phyloP scores from a whole-genome alignment of 2,113 vertebrate species.

The Diadophis punctatus region DNA sequence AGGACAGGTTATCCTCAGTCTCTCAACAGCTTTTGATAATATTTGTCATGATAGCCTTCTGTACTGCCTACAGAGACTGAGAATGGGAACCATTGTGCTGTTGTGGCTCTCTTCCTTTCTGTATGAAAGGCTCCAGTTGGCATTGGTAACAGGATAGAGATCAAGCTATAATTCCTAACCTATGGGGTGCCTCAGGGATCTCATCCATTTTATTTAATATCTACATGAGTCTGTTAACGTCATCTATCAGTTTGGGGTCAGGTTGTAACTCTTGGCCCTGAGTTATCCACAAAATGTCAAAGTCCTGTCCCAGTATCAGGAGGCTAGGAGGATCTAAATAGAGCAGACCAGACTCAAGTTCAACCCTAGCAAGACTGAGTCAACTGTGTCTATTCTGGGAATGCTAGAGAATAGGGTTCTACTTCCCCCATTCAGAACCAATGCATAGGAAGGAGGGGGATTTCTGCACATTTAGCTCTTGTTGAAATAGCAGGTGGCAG shows the following conservation, averaged over 20 bases:
- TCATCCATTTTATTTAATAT: not conserved
- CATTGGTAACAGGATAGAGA: not conserved
- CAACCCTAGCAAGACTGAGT: not conserved
- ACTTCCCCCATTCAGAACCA: not conserved
- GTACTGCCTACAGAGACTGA: not conserved
- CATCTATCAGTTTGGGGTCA: not conserved
- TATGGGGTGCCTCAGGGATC: not conserved
- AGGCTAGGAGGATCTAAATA: not conserved
- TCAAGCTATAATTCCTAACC: not conserved
- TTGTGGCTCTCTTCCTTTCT: not conserved
- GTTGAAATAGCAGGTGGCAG: not conserved
- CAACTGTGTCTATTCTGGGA: not conserved
- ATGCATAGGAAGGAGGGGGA: not conserved
- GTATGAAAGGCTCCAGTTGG: not conserved
- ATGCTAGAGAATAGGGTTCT: not conserved
- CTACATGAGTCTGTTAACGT: not conserved
- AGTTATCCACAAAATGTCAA: not conserved
- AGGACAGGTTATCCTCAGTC: not conserved
- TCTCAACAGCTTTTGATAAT: not conserved
- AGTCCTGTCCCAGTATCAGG: not conserved
- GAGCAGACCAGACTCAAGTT: not conserved
- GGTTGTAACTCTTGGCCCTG: not conserved
- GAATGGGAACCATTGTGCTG: not conserved
- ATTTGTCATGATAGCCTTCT: not conserved
- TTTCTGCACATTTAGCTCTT: not conserved